phyloP scores from a whole-genome alignment of 2,888 invertebrate species.

The Aromia moschata region DNA sequence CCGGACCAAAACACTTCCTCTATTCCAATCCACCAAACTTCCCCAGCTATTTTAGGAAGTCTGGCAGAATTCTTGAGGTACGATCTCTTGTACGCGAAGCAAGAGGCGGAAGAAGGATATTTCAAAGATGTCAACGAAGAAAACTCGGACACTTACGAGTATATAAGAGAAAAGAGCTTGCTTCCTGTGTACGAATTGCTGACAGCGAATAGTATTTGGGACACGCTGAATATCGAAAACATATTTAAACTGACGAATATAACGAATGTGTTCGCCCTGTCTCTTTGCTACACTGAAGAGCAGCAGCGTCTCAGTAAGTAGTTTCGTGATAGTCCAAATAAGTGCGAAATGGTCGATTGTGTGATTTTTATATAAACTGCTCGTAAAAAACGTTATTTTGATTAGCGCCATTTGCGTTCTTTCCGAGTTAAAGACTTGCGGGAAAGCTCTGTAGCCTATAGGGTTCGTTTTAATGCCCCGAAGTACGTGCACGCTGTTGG shows the following conservation, averaged over 20 bases:
- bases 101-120: conserved; percentile 13
- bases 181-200: conserved; percentile 17
- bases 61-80: conserved; percentile 11
- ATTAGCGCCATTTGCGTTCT: too few relatives aligned
- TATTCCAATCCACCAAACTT: conserved; percentile 11
- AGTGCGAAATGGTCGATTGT: too few relatives aligned
- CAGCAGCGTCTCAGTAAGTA: conserved; percentile 26
- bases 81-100: not conserved
- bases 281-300: conserved; percentile 22
- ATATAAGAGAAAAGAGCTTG: conserved; percentile 8
- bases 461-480: too few relatives aligned
- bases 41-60: conserved; percentile 8
- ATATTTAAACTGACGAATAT: conserved; percentile 10
- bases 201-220: conserved; percentile 4
- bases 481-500: too few relatives aligned
- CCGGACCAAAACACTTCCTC: not conserved
- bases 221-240: conserved; percentile 22
- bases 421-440: too few relatives aligned
- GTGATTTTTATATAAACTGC: too few relatives aligned
- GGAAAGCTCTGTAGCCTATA: too few relatives aligned
- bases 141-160: conserved; percentile 16
- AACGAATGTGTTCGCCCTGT: not conserved
- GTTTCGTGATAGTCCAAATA: too few relatives aligned
- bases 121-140: conserved; percentile 15
- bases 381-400: too few relatives aligned